Percentiles rank a stretch among this genome's conserved stretches.
Conservation (phyloP, 2,888 invertebrate genomes). For the Craniophora ligustri region DNA sequence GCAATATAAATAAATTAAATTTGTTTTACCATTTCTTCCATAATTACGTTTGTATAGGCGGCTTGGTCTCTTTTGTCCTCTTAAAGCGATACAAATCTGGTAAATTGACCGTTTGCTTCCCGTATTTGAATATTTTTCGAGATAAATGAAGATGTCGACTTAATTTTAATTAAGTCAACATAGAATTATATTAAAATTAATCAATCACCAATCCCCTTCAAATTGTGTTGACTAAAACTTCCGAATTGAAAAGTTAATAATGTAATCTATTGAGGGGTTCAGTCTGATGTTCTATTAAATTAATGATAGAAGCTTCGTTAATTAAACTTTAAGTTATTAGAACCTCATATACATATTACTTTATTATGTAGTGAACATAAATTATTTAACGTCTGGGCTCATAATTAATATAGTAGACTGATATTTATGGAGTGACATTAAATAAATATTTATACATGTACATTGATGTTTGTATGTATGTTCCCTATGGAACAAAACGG, state of each 20-base stretch:
- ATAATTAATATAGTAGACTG: no score
- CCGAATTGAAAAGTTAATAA: conserved; percentile 21
- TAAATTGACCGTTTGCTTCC: no score
- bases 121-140: conserved; percentile 4
- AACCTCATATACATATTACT: background rate
- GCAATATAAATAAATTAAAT: no score
- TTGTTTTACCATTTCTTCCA: no score
- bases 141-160: conserved; percentile 7
- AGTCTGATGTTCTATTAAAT: conserved; percentile 2
- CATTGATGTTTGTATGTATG: no score
- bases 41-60: no score
- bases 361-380: background rate
- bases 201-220: conserved; percentile 11
- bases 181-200: conserved; percentile 22
- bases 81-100: no score
- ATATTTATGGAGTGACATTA: no score
- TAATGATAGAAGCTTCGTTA: background rate
- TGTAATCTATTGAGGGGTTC: conserved; percentile 8
- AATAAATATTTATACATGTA: no score
- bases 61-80: no score
- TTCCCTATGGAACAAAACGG: no score
- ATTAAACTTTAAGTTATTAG: background rate
- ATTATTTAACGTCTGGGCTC: no score
- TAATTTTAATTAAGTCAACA: conserved; percentile 24
- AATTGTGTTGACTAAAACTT: conserved; percentile 12